Base-by-base conservation (phyloP, 2,888 invertebrate species). In the Crocallis elinguaria region DNA sequence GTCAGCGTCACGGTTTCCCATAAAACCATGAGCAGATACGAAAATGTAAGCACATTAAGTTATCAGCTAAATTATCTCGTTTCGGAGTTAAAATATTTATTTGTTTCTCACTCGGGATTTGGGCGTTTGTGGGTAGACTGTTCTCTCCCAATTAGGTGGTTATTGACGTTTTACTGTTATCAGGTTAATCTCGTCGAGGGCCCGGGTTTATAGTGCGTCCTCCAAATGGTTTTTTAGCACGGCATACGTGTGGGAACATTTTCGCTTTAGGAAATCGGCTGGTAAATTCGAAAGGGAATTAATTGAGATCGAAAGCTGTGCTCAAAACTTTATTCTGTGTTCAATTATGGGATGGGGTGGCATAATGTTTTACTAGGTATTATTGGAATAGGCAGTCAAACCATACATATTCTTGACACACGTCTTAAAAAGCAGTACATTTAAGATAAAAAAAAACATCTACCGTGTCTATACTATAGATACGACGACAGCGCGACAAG, bases 151-250 rank as follows among this genome's bases (percentile, higher is more conserved):
- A 90, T 91, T 91, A 91, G 91, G 88, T 90, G 89, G 85, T 89
- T 90, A 91, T 91, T 87, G 91, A 90, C 90, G 86, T 87, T 91
- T 90, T 88, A 90, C 87, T 86, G 84, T 85, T 90, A 90, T 91
- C 91, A 68, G 70, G 71, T 72, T 77, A 82, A 91, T 91, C 90
- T 90, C 76, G 75, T 72, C 72, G 71, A 73, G 73, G 73, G 67
- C 69, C 82, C 79, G 76, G 78, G 86, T 89, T 81, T 77, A 79
- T 89, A 88, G 88, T 79, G 50, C 54, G 45, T 45, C 37, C 50
- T 27, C 36, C 62, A 57, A 59, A 64, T 64, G 61, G 55, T 44
- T 37, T 50, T 57, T 56, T 50, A 44, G 46, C 64, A 57, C 61
- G 59, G 42, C 41, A 54, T 48, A 43, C 38, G 45, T 36, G 42